Percentiles rank a stretch among this genome's conserved stretches.
phyloP scores from a whole-genome alignment of 2,113 vertebrate genomes.

The Oenanthe melanoleuca region DNA sequence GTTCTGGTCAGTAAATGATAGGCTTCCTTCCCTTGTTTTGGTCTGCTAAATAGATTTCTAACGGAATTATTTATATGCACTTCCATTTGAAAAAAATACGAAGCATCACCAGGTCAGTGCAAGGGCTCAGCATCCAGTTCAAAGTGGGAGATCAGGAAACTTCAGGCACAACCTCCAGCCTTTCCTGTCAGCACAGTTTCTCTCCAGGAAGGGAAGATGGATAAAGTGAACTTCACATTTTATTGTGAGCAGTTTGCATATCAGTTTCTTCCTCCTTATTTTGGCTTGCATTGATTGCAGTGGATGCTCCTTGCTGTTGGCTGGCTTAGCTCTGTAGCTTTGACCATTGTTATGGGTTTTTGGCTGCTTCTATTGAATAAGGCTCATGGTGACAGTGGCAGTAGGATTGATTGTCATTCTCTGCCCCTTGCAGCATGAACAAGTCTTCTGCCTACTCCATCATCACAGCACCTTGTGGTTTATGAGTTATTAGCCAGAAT shows the following conservation, averaged over 20 bases:
- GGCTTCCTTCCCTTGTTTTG: slow-evolving; percentile 62
- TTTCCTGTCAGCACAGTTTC: background rate
- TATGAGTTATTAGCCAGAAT: background rate
- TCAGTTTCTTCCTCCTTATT: background rate
- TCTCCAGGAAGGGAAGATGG: background rate
- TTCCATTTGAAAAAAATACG: slow-evolving; percentile 15
- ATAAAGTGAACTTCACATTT: background rate
- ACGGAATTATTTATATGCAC: slow-evolving; percentile 19
- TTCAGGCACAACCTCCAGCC: background rate
- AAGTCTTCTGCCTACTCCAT: background rate
- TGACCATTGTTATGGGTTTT: background rate
- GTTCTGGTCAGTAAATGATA: slow-evolving; percentile 53
- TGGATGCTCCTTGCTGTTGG: background rate
- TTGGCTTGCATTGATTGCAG: background rate
- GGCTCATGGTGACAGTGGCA: background rate
- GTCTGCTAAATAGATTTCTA: slow-evolving; percentile 36
- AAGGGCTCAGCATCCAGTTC: background rate
- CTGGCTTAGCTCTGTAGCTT: background rate
- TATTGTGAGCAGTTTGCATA: fast-evolving
- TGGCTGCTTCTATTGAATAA: background rate
- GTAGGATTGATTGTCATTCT: background rate
- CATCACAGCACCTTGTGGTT: fast-evolving
- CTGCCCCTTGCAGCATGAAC: fast-evolving
- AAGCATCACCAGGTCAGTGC: background rate
- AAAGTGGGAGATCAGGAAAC: background rate